Percentiles rank a stretch among this genome's conserved stretches.
These are phyloP conservation scores for Sebastes steindachneri DNA, from an alignment of 2,797 vertebrate species.

Conservation along the genomic window DNA sequence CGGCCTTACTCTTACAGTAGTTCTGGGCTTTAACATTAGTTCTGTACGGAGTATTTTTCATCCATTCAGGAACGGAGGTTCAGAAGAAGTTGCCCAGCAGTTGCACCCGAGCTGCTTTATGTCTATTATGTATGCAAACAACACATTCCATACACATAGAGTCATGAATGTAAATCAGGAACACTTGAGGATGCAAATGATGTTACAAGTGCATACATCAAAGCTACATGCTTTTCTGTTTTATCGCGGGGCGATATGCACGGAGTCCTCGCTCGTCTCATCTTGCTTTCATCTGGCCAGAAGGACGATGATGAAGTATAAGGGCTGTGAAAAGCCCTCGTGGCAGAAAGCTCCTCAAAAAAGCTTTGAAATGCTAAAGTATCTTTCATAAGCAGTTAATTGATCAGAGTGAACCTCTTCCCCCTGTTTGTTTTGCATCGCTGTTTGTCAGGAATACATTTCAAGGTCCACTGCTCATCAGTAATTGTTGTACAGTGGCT, in stretches of 20 bases:
- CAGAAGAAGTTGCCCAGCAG: neutral
- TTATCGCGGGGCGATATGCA: constrained; percentile 4
- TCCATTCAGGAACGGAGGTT: neutral
- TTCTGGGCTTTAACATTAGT: neutral
- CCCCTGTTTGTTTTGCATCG: neutral
- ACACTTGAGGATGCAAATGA: constrained; percentile 59
- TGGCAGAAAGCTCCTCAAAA: constrained; percentile 30
- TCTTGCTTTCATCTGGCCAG: constrained; percentile 51
- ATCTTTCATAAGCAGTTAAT: constrained; percentile 60
- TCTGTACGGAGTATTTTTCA: neutral
- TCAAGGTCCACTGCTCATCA: neutral
- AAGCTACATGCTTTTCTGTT: constrained; percentile 45
- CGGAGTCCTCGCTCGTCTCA: neutral
- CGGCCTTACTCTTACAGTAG: neutral
- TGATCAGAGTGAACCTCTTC: constrained; percentile 13
- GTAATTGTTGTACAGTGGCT: neutral
- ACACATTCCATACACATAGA: neutral
- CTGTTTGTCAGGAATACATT: neutral
- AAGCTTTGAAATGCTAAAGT: constrained; percentile 67
- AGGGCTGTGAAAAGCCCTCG: constrained; percentile 29
- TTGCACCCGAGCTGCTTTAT: neutral
- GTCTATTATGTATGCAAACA: constrained; percentile 11
- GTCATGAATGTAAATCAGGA: constrained; percentile 46
- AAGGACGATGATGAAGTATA: constrained; percentile 18
- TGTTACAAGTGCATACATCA: constrained; percentile 31